Evolutionary conservation across 2,113 vertebrate genomes (phyloP).

Genomic region (Anoplopoma fimbria): DNA sequence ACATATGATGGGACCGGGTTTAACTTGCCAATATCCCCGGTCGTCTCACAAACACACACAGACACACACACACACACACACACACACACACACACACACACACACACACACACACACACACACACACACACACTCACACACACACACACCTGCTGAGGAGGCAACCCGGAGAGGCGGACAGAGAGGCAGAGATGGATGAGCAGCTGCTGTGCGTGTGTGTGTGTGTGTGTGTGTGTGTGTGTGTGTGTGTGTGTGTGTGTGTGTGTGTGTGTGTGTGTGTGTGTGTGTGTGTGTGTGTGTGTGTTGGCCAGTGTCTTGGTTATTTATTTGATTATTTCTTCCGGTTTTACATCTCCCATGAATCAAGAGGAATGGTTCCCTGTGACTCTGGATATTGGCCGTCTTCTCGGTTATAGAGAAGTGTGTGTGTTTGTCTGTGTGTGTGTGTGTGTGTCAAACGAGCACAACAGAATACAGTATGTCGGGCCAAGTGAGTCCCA

Average conservation of each 20-base stretch:
- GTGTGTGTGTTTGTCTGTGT: neutral
- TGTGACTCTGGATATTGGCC: slow-evolving; percentile 43
- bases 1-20: slow-evolving; percentile 66
- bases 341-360: slow-evolving; percentile 62
- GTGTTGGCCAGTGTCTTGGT: slow-evolving; percentile 28
- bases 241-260: slow-evolving; percentile 10
- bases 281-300: slow-evolving; percentile 1
- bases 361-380: slow-evolving; percentile 62
- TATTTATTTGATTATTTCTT: slow-evolving; percentile 80
- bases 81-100: slow-evolving; percentile 35
- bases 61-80: slow-evolving; percentile 11
- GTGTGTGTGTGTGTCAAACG: neutral
- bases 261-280: slow-evolving; percentile 17
- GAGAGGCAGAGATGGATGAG: slow-evolving; percentile 67
- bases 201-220: slow-evolving; percentile 36
- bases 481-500: slow-evolving; percentile 24
- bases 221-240: slow-evolving; percentile 30
- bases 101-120: slow-evolving; percentile 17
- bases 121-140: slow-evolving; percentile 26
- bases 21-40: slow-evolving; percentile 59
- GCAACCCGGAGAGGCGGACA: slow-evolving; percentile 34
- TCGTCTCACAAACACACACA: slow-evolving; percentile 25
- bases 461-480: slow-evolving; percentile 43
- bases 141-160: slow-evolving; percentile 54
- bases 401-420: neutral